Evolutionary conservation across 2,888 invertebrate species (phyloP), one percentile per base, ranked within the genome.

Genomic region (Phoenoteleia sp.): DNA sequence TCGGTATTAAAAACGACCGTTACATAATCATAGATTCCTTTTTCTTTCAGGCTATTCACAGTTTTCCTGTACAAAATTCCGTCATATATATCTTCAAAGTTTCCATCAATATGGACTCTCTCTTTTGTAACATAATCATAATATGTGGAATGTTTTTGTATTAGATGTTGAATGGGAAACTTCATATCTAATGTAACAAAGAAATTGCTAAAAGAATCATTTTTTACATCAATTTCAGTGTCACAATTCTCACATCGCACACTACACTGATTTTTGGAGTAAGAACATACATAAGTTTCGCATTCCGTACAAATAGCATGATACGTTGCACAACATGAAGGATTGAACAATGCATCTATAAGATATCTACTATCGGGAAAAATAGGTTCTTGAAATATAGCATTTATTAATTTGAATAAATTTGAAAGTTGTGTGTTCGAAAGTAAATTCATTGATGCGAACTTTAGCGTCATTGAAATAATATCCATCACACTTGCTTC

Each of bases 371-470:
- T 71, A 19, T 54, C 23, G 3, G 71, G 56, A 45, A 71, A 56
- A 17, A 71, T 29, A 19, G 25, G 13, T 56, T 71, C 56, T 19
- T 45, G 17, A 29, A 71, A 71, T 42, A 71, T 71, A 29, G 3
- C 3, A 29, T 72, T 72, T 1, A 72, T 11, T 36, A 72, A 49
- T 13, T 23, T 58, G 36, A 72, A 72, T 25, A 72, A 72, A 49
- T 60, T 49, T n/a, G 47, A 33, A 4, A 60, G 3, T 23, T 13
- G 17, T 23, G 49, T 33, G 23, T 60, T 33, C 0, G 74, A 62
- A 9, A 71, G 13, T 7, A 56, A 54, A 54, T 56, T 42, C 42
- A 56, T 45, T 13, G 15, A 6, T 6, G 56, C 71, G n/a, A 21
- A 71, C 42, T 54, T 56, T 17, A 71, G 25, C 1, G n/a, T 45